Evolutionary conservation across 2,888 invertebrate species (phyloP).

Genomic region (Scrobipalpa atriplicella): DNA sequence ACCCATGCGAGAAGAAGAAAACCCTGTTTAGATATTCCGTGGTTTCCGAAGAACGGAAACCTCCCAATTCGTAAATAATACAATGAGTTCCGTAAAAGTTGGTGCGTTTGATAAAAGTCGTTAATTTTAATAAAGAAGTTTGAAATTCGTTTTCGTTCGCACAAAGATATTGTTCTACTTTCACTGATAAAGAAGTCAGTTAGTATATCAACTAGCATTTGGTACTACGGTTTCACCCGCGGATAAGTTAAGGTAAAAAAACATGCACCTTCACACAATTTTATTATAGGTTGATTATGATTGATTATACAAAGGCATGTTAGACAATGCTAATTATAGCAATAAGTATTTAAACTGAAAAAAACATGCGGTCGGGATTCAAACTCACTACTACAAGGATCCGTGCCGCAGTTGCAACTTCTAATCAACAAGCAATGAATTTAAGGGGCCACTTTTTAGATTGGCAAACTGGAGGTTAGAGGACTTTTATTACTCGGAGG

Average conservation of each 20-base stretch:
- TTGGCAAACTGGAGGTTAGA: conserved; percentile 65
- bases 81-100: conserved; percentile 58
- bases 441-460: conserved; percentile 81
- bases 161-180: conserved; percentile 39
- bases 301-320: too few relatives aligned
- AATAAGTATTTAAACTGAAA: too few relatives aligned
- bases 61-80: conserved; percentile 46
- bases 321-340: too few relatives aligned
- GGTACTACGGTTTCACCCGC: too few relatives aligned
- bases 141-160: conserved; percentile 58
- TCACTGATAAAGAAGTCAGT: not conserved
- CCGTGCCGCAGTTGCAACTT: too few relatives aligned
- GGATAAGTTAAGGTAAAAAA: not conserved
- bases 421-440: too few relatives aligned
- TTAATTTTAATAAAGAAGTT: conserved; percentile 74
- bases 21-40: conserved; percentile 15
- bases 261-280: not conserved
- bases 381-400: too few relatives aligned
- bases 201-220: too few relatives aligned
- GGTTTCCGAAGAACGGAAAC: conserved; percentile 27
- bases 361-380: too few relatives aligned
- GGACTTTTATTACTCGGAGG: conserved; percentile 74
- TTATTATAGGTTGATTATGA: too few relatives aligned
- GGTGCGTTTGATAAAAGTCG: conserved; percentile 63
- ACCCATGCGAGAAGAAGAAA: too few relatives aligned